Conservation (phyloP, 2,888 invertebrate species). For the Tenthredo mesomela region DNA sequence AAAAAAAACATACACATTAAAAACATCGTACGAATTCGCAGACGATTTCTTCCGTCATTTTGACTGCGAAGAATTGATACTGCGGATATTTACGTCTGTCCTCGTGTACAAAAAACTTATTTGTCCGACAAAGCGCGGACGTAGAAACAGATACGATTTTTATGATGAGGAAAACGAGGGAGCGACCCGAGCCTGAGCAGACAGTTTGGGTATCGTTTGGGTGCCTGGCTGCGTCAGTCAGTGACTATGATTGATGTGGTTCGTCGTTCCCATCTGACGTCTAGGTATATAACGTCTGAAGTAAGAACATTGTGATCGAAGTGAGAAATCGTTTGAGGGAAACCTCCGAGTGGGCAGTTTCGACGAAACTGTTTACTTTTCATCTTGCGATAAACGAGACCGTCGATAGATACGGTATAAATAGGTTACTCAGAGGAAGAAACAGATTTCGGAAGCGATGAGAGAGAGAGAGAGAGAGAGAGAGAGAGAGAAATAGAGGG, state of each 20-base stretch:
- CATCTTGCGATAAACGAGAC: neutral
- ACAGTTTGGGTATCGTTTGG: constrained; percentile 13
- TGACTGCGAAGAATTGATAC: neutral
- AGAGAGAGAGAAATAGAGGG: neutral
- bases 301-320: constrained; percentile 44
- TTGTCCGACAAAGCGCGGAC: neutral
- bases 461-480: neutral
- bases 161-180: neutral
- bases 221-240: constrained; percentile 64
- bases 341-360: neutral
- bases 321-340: constrained; percentile 6
- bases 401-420: neutral
- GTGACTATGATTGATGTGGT: constrained; percentile 76
- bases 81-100: neutral
- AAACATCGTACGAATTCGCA: neutral
- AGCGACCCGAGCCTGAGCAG: constrained; percentile 12
- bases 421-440: neutral
- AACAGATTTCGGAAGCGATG: neutral
- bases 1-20: neutral
- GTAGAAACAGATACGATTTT: neutral
- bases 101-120: neutral
- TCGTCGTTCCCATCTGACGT: constrained; percentile 65
- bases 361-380: neutral
- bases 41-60: neutral
- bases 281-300: constrained; percentile 60